Percentiles rank a stretch among this genome's conserved stretches.
Conservation (phyloP, 2,113 vertebrate species). For the Laticauda colubrina region DNA sequence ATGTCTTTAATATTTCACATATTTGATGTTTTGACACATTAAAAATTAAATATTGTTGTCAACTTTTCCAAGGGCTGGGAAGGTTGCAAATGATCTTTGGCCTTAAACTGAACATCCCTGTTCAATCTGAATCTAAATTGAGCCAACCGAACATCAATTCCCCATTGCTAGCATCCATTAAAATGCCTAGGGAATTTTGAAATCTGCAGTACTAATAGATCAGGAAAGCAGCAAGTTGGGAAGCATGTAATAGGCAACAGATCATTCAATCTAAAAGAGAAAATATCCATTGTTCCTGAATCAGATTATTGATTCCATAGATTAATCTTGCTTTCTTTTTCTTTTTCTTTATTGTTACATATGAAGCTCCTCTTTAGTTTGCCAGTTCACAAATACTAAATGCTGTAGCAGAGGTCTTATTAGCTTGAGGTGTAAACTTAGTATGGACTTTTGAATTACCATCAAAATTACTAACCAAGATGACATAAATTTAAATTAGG, state of each 20-base stretch:
- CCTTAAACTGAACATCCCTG: not conserved
- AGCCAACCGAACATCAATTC: not conserved
- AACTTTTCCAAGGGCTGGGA: not conserved
- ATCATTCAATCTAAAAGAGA: not conserved
- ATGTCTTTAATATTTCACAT: not conserved
- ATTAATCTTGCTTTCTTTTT: not conserved
- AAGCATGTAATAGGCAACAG: not conserved
- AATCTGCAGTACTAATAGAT: not conserved
- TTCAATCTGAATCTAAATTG: not conserved
- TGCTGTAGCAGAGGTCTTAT: not conserved
- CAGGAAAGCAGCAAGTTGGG: not conserved
- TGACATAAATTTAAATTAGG: not conserved
- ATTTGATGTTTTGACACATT: not conserved
- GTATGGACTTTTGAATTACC: not conserved
- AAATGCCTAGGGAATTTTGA: not conserved
- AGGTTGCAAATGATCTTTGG: not conserved
- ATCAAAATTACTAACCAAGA: not conserved
- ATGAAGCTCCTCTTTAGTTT: not conserved
- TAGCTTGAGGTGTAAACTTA: not conserved
- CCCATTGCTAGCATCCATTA: not conserved
- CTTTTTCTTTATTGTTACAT: not conserved
- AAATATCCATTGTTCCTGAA: not conserved
- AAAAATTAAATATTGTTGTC: not conserved
- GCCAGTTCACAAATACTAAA: not conserved
- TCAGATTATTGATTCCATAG: not conserved